Evolutionary conservation across 1,140 invertebrate genomes (phyloP), one percentile per base, ranked within the genome.

Genomic region (Cyclina sinensis): DNA sequence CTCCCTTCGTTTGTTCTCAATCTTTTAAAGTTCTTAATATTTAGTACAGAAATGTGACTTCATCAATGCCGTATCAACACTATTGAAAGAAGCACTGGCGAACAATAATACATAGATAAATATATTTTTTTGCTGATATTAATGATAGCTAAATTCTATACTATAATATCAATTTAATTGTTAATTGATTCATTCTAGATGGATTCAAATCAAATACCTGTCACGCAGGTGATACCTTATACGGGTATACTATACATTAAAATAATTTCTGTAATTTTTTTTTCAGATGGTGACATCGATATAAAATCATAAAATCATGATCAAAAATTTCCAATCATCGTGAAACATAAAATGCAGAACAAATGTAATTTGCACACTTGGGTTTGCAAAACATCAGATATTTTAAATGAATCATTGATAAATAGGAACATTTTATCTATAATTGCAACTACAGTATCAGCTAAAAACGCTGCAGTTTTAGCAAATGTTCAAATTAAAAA

Each of bases 261-360:
- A 62, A 18, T 62, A 62, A 62, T 62, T n/a, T 62, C 51, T 54
- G 21, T 54, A 54, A 54, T 54, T 54, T n/a, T 12, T 54, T 54
- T 54, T 12, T 54, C 51, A 62, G 57, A 70, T 70, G 0, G 14
- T 14, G 32, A 35, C 65, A 37, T 21, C 35, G 65, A 62, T 62
- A 62, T n/a, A 27, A 24, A 62, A 18, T 27, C 24, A n/a, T 27
- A 27, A 62, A 62, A 3, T 1, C 32, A n/a, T 27, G 30, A 37
- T 37, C 65, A 37, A 70, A 70, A 70, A 37, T 70, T 70, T 70
- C 65, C 32, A 37, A 70, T 70, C 65, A 35, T 35, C 27, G 5
- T 70, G 21, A 70, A 1, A 70, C 65, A 65, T 21, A 57, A 57
- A 21, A 70, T 70, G 65, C 65, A 70, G 32, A 70, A 43, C 43